phyloP scores from a whole-genome alignment of 2,113 vertebrate genomes.

The Pongo pygmaeus region DNA sequence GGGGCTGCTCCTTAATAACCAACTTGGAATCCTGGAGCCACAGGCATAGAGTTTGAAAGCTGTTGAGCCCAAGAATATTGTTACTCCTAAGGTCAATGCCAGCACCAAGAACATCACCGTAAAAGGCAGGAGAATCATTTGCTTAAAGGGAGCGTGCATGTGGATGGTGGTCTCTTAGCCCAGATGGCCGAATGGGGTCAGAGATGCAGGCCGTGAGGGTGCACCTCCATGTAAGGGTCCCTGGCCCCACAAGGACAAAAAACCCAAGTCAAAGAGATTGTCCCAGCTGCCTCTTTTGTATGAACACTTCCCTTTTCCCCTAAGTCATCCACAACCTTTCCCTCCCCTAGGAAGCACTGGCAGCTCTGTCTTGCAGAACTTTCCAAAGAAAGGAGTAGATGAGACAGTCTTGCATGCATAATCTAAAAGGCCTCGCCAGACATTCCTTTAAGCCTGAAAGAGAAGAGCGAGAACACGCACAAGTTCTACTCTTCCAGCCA shows the following conservation, averaged over 20 bases:
- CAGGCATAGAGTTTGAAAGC: background rate
- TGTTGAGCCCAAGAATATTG: background rate
- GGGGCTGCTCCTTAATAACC: background rate
- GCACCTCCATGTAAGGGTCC: background rate
- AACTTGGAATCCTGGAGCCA: too few relatives aligned
- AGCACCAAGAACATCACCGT: rapidly evolving
- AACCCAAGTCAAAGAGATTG: background rate
- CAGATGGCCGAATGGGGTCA: background rate
- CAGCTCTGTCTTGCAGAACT: background rate
- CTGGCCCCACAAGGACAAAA: background rate
- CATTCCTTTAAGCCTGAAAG: background rate
- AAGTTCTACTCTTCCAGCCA: background rate
- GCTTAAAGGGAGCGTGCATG: background rate
- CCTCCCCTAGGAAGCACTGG: rapidly evolving
- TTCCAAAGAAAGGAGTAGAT: background rate
- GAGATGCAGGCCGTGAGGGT: too few relatives aligned
- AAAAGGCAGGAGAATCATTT: background rate
- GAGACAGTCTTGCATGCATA: background rate
- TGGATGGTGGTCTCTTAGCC: background rate
- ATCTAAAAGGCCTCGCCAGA: background rate
- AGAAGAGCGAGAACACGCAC: background rate
- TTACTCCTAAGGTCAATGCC: background rate
- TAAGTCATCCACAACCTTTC: background rate
- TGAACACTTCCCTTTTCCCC: background rate
- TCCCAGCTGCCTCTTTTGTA: background rate